A percentile compares a stretch with the other conserved stretches of the same genome.
Conservation (phyloP, 2,113 vertebrate genomes). For the Prinia subflava region DNA sequence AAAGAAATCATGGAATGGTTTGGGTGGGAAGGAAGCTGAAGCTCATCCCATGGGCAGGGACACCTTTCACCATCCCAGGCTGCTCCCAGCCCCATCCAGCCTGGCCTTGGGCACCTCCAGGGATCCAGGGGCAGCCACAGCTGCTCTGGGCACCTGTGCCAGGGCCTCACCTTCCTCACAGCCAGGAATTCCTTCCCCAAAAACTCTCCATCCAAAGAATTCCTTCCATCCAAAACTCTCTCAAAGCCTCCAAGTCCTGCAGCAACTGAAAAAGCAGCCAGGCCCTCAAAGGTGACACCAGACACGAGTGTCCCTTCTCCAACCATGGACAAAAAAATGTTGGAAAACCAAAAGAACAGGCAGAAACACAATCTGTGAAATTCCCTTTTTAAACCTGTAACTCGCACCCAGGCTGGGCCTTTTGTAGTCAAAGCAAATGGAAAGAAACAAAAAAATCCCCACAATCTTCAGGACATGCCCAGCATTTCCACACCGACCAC, state of each 20-base stretch:
- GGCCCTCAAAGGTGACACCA: neutral
- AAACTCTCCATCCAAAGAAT: no score
- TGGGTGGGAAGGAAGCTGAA: neutral
- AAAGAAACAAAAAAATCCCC: neutral
- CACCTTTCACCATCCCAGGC: rapidly evolving
- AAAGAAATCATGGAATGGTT: neutral
- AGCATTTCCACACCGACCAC: neutral
- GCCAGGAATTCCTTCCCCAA: neutral
- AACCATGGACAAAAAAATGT: rapidly evolving
- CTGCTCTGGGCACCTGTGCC: neutral
- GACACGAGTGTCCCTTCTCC: neutral
- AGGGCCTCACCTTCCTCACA: neutral
- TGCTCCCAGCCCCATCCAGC: rapidly evolving
- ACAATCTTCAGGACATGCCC: rapidly evolving
- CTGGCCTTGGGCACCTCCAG: neutral
- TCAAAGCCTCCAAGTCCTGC: neutral
- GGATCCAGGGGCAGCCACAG: neutral
- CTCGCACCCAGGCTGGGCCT: neutral
- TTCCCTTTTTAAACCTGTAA: neutral
- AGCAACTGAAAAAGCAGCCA: neutral
- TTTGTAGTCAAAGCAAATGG: rapidly evolving
- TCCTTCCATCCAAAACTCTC: neutral
- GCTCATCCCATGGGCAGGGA: neutral
- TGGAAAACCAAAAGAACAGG: neutral
- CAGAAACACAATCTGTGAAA: neutral